Base-by-base conservation (phyloP, 2,797 vertebrate genomes). In the Melanotaenia trifasciata region DNA sequence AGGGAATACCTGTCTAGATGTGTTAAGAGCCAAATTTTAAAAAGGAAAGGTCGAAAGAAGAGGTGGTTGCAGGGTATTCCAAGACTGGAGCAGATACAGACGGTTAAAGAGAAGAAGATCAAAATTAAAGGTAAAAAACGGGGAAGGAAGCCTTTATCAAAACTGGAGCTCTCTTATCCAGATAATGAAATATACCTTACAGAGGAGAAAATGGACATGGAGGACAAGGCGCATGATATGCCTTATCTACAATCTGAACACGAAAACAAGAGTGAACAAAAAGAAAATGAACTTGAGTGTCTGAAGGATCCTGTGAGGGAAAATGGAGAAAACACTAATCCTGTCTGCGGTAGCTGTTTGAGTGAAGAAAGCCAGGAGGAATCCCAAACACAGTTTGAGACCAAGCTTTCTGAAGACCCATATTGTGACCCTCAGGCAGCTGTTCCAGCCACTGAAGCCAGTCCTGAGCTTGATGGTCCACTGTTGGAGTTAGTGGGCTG, bases 21-120 rank as follows among this genome's bases (percentile, higher is more conserved):
- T 56, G 85, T 91, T 4, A 95, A 95, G 68, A 95, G 90, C 64
- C 91, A 92, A 67, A 90, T 93, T 35, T 66, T 94, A 24, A 96
- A 94, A 84, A 90, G 92, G 47, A 93, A 93, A 61, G 95, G 94
- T n/a, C 84, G 78, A 61, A 95, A 94, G 76, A 94, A 93, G 40
- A 84, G 86, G 20, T 95, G 94, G 94, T 60, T 95, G 69, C 90
- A 92, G 66, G 92, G 83, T 79, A 79, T 89, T 74, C 90, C 76
- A 1, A 87, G 36, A 67, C 64, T 70, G 63, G 92, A 93, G 62
- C 84, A 64, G 24, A 73, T 74, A 5, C 85, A 82, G 40, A 47
- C 58, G 0, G 71, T 81, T 1, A 79, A 72, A 78, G 82, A 87
- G 58, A 82, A 75, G 57, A 87, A 74, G 26, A 40, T 87, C 26